phyloP scores from a whole-genome alignment of 2,888 invertebrate species.

The Altica lythri region DNA sequence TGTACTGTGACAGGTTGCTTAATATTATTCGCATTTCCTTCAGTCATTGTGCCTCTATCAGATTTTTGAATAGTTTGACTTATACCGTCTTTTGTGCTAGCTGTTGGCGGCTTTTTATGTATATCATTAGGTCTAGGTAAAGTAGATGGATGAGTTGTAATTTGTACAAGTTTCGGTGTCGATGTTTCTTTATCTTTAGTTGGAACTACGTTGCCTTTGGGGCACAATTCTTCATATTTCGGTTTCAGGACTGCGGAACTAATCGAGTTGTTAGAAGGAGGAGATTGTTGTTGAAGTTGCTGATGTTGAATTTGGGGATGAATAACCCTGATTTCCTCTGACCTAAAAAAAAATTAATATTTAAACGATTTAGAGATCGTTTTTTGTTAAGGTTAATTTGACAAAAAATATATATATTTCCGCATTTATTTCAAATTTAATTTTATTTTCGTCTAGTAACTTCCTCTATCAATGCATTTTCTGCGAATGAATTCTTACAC shows the following conservation, averaged over 20 bases:
- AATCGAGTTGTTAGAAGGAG: not conserved
- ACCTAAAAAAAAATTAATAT: not conserved
- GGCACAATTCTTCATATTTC: constrained; percentile 8
- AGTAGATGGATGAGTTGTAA: constrained; percentile 9
- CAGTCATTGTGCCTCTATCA: constrained; percentile 29
- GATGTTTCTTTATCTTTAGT: constrained; percentile 7
- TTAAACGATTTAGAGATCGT: too few relatives aligned
- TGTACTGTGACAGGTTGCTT: constrained; percentile 4
- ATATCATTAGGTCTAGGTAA: constrained; percentile 15
- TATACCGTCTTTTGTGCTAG: constrained; percentile 21
- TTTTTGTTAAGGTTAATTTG: too few relatives aligned
- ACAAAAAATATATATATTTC: too few relatives aligned
- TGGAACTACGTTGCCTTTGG: too few relatives aligned
- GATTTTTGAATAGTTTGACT: constrained; percentile 19
- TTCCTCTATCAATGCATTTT: too few relatives aligned
- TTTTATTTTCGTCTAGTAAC: too few relatives aligned
- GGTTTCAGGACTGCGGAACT: not conserved
- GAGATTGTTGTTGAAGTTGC: not conserved
- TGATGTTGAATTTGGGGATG: not conserved
- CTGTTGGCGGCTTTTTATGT: constrained; percentile 10
- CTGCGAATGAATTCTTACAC: too few relatives aligned
- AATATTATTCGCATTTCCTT: constrained; percentile 8
- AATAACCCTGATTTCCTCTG: constrained; percentile 7
- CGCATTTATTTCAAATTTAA: too few relatives aligned
- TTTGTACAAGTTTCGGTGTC: constrained; percentile 1